Conservation (phyloP, 2,797 vertebrate species). For the Sphenopsis melanotis region DNA sequence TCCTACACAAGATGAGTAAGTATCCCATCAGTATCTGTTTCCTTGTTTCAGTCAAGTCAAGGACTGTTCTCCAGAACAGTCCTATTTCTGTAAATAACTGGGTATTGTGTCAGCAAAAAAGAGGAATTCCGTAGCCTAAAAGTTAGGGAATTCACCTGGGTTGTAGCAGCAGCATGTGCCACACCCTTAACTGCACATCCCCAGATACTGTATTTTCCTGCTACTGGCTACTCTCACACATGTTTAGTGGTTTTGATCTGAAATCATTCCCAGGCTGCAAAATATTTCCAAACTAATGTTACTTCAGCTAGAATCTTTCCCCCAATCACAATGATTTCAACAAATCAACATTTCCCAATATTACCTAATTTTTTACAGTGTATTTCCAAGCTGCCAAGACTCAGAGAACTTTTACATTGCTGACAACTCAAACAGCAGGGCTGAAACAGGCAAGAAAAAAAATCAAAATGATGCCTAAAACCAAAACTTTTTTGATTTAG, state of each 20-base stretch:
- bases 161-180: neutral
- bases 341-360: neutral
- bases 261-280: neutral
- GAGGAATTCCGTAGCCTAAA: neutral
- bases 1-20: rapidly evolving
- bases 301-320: neutral
- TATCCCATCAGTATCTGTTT: neutral
- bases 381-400: neutral
- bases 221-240: neutral
- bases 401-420: neutral
- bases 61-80: neutral
- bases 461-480: neutral
- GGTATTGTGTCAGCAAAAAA: neutral
- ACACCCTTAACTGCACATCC: neutral
- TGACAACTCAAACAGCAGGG: neutral
- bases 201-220: neutral
- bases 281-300: neutral
- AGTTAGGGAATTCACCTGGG: neutral
- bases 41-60: neutral
- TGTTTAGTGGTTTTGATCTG: neutral
- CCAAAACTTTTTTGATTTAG: neutral
- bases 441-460: neutral
- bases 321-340: neutral
- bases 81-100: neutral
- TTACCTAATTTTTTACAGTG: neutral